Base-by-base conservation (phyloP, 1,140 invertebrate species). In the Agrypnia vestita region DNA sequence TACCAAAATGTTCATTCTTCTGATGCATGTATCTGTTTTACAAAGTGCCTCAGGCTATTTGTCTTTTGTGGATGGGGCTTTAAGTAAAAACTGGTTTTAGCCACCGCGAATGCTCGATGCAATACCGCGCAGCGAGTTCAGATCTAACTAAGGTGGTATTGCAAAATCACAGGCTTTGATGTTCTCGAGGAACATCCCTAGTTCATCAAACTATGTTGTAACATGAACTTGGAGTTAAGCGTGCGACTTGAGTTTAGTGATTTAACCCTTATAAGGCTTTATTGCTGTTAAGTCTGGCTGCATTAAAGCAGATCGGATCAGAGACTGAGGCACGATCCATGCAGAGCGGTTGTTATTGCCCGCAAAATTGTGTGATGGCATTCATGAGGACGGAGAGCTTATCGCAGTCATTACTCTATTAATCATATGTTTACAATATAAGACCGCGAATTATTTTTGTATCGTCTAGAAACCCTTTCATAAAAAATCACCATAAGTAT, bases 71-170 rank as follows among this genome's bases (percentile, higher is more conserved):
- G 35, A 43, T 25, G 13, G 61, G 61, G 61, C 13, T 19, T 64
- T 12, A 64, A 64, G 47, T 69, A 71, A 71, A 71, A 71, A 71
- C 67, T 71, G 67, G 67, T 71, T 71, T 49, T 49, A 25, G 15
- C 15, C 17, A 49, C 67, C 67, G 67, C 46, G 67, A 47, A 71
- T 51, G 15, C 67, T 71, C 25, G 47, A 46, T 71, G 67, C 67
- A 71, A 46, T 46, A 71, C 46, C 49, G 67, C 67, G 47, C 67
- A 71, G 67, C 59, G 15, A 71, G 47, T 71, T 46, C 67, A 71
- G 67, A 51, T 51, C 15, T 51, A 13, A 51, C 67, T 11, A 71
- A 53, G 47, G 46, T 25, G 10, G 25, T 11, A 15, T 71, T 71
- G 51, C 67, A 62, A 62, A 21, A 62, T 21, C 59, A 12, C 25